Percentiles rank a stretch among this genome's conserved stretches.
Evolutionary conservation across 2,888 invertebrate species (phyloP).

Genomic region (Selenia dentaria): DNA sequence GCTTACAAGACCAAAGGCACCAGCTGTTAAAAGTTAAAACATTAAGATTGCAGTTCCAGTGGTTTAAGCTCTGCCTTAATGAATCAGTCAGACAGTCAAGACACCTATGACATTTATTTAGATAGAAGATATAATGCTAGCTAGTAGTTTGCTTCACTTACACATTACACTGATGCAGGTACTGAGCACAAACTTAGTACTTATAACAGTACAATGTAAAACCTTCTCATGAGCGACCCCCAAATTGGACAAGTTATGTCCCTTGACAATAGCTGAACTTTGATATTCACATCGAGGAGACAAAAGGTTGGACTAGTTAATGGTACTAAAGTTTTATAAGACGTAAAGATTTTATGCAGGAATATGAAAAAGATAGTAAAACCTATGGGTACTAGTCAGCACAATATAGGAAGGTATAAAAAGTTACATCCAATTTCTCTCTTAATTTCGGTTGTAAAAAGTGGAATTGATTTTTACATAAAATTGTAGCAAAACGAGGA

Average conservation of each 20-base stretch:
- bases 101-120: no score
- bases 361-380: conserved; percentile 20
- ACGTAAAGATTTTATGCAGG: conserved; percentile 25
- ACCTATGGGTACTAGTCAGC: conserved; percentile 20
- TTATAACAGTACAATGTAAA: conserved; percentile 4
- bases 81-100: no score
- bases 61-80: no score
- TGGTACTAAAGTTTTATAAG: conserved; percentile 23
- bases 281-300: conserved; percentile 22
- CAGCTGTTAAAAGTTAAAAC: no score
- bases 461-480: conserved; percentile 29
- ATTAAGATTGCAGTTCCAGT: no score
- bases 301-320: conserved; percentile 24
- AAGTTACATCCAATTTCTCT: conserved; percentile 26
- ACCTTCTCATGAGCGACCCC: conserved; percentile 12
- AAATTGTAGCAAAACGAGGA: conserved; percentile 32
- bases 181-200: not conserved
- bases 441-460: conserved; percentile 41
- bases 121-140: no score
- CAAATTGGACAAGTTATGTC: conserved; percentile 26
- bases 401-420: conserved; percentile 20
- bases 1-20: no score
- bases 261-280: conserved; percentile 25
- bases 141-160: no score
- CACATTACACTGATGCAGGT: not conserved